phyloP scores from a whole-genome alignment of 2,797 vertebrate species.

The Bradypodion pumilum region DNA sequence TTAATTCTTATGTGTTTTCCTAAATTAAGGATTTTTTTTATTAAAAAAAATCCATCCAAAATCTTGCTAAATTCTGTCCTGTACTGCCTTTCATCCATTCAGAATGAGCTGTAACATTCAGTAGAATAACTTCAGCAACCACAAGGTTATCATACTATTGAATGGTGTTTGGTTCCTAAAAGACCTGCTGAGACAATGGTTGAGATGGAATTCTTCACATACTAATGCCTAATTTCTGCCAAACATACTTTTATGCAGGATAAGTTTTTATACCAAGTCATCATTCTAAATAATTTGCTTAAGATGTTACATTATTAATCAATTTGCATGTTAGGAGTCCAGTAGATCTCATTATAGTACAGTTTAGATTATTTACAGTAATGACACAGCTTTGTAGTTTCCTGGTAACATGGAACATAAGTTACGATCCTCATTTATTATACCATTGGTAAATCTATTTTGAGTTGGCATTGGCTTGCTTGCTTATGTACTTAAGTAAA shows the following conservation, averaged over 20 bases:
- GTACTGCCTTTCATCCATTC: constrained; percentile 39
- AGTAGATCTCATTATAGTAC: constrained; percentile 33
- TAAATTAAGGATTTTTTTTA: not conserved
- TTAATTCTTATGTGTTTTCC: not conserved
- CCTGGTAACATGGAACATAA: constrained; percentile 15
- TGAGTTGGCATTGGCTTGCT: not conserved
- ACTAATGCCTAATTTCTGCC: not conserved
- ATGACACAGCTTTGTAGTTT: not conserved
- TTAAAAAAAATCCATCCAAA: not conserved
- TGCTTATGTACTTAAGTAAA: not conserved
- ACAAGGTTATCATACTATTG: constrained; percentile 27
- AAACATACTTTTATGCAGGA: not conserved
- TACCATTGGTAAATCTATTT: not conserved
- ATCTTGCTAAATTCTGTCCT: constrained; percentile 28
- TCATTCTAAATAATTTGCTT: not conserved
- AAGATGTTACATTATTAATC: constrained; percentile 20
- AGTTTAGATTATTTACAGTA: constrained; percentile 30
- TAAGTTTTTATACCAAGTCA: constrained; percentile 10
- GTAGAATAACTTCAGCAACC: constrained; percentile 33
- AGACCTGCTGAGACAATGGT: constrained; percentile 32
- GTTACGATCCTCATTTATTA: not conserved
- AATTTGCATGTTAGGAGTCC: not conserved
- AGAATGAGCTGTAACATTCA: constrained; percentile 33
- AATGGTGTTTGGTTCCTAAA: constrained; percentile 51
- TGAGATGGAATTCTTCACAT: constrained; percentile 28